Evolutionary conservation across 1,140 invertebrate genomes (phyloP).

Genomic region (Olivierus martensii): DNA sequence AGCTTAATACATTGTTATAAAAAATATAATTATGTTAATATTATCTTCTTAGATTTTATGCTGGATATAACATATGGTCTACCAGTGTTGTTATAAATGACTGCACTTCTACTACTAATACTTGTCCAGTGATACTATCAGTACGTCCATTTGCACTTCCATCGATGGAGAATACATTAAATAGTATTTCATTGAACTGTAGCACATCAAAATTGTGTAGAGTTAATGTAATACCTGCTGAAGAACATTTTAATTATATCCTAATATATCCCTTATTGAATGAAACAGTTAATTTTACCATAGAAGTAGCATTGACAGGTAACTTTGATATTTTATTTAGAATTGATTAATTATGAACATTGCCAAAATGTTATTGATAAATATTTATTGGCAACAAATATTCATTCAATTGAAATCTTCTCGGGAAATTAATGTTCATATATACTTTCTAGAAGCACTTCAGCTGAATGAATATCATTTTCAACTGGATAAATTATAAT

Average conservation of each 20-base stretch:
- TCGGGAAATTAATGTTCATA: no score
- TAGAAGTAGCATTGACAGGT: not conserved
- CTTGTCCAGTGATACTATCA: constrained; percentile 4
- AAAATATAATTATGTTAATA: no score
- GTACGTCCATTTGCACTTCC: constrained; percentile 1
- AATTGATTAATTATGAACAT: no score
- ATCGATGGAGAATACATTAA: not conserved
- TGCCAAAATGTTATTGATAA: no score
- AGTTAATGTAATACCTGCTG: constrained; percentile 23
- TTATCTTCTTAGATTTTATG: constrained; percentile 40
- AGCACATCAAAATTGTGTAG: not conserved
- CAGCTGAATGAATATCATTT: no score
- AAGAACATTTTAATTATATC: not conserved
- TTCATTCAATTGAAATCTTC: no score
- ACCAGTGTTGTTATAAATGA: constrained; percentile 1
- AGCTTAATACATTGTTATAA: no score
- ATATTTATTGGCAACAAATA: no score
- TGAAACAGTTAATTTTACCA: not conserved
- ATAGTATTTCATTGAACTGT: no score
- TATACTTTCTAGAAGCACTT: no score
- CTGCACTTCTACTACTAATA: not conserved
- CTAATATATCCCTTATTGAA: not conserved
- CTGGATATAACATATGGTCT: constrained; percentile 34
- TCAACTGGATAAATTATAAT: no score
- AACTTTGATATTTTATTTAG: not conserved